These are phyloP conservation scores for Montipora sp. DNA, from an alignment of 64 coral and sea anemone genomes.

Conservation along the genomic window DNA sequence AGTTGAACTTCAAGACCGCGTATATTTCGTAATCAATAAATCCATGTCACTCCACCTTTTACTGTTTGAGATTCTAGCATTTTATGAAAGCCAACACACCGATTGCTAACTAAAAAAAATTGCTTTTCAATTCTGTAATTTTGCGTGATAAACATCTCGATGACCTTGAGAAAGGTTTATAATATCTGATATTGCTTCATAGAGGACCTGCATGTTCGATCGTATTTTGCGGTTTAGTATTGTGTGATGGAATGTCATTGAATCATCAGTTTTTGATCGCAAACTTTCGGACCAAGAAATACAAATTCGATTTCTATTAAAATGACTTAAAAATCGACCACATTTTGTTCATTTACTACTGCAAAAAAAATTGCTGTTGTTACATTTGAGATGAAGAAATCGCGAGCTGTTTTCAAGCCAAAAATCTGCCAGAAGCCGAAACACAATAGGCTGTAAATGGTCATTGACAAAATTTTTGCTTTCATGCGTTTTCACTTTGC, in stretches of 20 bases:
- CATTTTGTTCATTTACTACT: neutral
- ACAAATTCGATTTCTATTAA: neutral
- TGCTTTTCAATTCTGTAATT: neutral
- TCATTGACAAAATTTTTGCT: neutral
- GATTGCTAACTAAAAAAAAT: neutral
- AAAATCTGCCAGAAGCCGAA: neutral
- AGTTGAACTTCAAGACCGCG: neutral
- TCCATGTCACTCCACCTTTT: neutral
- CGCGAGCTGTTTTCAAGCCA: neutral
- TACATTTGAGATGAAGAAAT: neutral
- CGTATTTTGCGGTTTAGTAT: constrained; percentile 46
- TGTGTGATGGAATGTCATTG: constrained; percentile 58
- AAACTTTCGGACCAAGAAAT: neutral
- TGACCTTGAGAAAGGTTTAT: constrained; percentile 23
- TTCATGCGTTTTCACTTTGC: neutral
- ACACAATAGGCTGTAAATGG: neutral
- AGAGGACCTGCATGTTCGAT: neutral
- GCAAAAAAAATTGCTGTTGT: neutral
- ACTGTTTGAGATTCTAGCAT: neutral
- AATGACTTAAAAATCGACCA: neutral
- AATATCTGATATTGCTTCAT: constrained; percentile 10
- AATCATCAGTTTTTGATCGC: constrained; percentile 18
- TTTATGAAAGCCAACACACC: neutral
- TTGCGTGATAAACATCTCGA: neutral
- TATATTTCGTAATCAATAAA: neutral